Conservation (phyloP, 1,140 invertebrate species). For the Aphidius gifuensis region DNA sequence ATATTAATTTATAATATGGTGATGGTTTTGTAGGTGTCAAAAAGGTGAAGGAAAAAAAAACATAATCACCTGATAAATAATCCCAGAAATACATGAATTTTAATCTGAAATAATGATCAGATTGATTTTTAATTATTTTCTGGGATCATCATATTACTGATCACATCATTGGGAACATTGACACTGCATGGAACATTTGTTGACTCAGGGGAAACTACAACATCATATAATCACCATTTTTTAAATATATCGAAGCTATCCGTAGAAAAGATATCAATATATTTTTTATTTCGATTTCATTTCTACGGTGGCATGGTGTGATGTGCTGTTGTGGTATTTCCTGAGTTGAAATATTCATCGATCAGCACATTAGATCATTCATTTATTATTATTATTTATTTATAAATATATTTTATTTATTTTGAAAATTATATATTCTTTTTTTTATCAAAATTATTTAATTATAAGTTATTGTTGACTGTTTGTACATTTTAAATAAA, state of each 20-base stretch:
- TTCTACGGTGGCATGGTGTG: constrained; percentile 34
- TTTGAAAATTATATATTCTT: not conserved
- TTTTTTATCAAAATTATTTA: too few relatives aligned
- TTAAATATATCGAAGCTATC: not conserved
- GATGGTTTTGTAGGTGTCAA: too few relatives aligned
- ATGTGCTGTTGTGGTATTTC: constrained; percentile 44
- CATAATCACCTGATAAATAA: too few relatives aligned
- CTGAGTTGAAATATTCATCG: constrained; percentile 34
- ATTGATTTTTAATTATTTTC: too few relatives aligned
- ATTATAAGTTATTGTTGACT: too few relatives aligned
- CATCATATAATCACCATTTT: constrained; percentile 35
- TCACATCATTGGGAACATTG: constrained; percentile 24
- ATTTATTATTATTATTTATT: constrained; percentile 2
- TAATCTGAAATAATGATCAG: too few relatives aligned
- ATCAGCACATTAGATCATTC: constrained; percentile 10
- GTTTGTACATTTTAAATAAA: too few relatives aligned
- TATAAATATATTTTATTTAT: not conserved
- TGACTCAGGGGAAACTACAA: constrained; percentile 36
- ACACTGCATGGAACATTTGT: constrained; percentile 19
- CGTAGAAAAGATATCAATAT: constrained; percentile 14
- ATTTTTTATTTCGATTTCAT: not conserved
- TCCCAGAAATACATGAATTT: too few relatives aligned
- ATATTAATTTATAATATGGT: too few relatives aligned
- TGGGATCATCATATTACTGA: not conserved
- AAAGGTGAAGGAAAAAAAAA: too few relatives aligned